phyloP scores from a whole-genome alignment of 2,797 vertebrate species.

The Thaleichthys pacificus region DNA sequence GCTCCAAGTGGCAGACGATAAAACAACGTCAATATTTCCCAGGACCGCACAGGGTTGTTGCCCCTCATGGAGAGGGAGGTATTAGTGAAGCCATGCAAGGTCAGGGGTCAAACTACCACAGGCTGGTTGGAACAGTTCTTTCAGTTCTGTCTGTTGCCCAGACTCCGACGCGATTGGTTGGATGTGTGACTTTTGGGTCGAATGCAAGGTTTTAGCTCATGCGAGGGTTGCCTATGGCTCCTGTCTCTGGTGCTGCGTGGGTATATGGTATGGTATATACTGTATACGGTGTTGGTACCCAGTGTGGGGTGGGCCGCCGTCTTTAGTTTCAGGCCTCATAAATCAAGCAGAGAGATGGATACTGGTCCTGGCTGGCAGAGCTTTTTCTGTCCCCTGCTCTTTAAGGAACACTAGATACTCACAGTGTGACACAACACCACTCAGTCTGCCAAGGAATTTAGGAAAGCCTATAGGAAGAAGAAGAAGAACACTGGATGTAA shows the following conservation, averaged over 20 bases:
- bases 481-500: background rate
- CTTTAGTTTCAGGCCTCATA: slow-evolving; percentile 63
- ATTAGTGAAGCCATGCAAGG: slow-evolving; percentile 7
- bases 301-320: slow-evolving; percentile 49
- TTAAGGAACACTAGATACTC: slow-evolving; percentile 41
- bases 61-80: slow-evolving; percentile 25
- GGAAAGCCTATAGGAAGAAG: slow-evolving; percentile 14
- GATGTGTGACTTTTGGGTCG: slow-evolving; percentile 41
- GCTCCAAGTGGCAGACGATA: slow-evolving; percentile 41
- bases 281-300: slow-evolving; percentile 43
- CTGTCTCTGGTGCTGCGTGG: slow-evolving; percentile 42
- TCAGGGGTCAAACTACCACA: slow-evolving; percentile 39
- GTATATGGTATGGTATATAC: slow-evolving; percentile 16
- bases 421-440: background rate
- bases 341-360: slow-evolving; percentile 59
- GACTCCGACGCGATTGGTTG: slow-evolving; percentile 17
- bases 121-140: slow-evolving; percentile 51
- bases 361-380: slow-evolving; percentile 55
- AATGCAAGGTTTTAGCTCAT: slow-evolving; percentile 20
- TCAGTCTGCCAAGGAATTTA: slow-evolving; percentile 33
- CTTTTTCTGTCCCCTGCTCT: slow-evolving; percentile 64
- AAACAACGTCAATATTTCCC: slow-evolving; percentile 41
- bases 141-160: slow-evolving; percentile 51
- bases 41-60: slow-evolving; percentile 14
- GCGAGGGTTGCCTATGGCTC: background rate